Evolutionary conservation across 2,113 vertebrate genomes (phyloP).

Genomic region (Macaca fascicularis): DNA sequence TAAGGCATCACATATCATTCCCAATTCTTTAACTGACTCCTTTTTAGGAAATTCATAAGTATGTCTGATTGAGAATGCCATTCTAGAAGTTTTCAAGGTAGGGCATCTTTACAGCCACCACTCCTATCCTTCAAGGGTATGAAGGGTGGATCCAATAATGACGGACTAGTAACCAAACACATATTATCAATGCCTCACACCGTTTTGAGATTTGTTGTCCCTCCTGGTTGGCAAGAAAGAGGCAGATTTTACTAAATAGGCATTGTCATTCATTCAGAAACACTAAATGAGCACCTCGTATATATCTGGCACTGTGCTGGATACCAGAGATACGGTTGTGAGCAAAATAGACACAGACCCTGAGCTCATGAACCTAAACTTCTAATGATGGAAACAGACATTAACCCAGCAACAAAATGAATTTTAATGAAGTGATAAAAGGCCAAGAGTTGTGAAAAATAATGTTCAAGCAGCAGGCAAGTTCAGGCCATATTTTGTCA

Average conservation of each 20-base stretch:
- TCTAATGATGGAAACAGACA: neutral
- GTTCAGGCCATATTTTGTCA: neutral
- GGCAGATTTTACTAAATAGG: neutral
- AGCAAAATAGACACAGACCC: neutral
- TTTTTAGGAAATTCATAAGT: neutral
- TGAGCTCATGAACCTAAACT: neutral
- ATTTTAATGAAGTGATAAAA: neutral
- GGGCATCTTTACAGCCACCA: neutral
- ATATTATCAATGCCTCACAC: neutral
- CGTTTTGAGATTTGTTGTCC: neutral
- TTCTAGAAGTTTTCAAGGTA: neutral
- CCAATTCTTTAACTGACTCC: neutral
- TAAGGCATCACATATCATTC: neutral
- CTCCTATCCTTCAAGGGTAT: neutral
- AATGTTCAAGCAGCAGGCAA: neutral
- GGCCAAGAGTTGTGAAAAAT: neutral
- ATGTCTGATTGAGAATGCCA: neutral
- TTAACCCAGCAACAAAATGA: neutral
- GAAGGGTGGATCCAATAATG: rapidly evolving
- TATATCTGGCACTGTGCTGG: too few relatives aligned
- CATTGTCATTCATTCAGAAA: neutral
- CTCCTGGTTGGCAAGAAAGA: neutral
- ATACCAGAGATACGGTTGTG: neutral
- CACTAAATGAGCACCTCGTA: neutral
- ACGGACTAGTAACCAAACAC: neutral